Evolutionary conservation across 1,140 invertebrate species (phyloP).

Genomic region (Calliopsis andreniformis): DNA sequence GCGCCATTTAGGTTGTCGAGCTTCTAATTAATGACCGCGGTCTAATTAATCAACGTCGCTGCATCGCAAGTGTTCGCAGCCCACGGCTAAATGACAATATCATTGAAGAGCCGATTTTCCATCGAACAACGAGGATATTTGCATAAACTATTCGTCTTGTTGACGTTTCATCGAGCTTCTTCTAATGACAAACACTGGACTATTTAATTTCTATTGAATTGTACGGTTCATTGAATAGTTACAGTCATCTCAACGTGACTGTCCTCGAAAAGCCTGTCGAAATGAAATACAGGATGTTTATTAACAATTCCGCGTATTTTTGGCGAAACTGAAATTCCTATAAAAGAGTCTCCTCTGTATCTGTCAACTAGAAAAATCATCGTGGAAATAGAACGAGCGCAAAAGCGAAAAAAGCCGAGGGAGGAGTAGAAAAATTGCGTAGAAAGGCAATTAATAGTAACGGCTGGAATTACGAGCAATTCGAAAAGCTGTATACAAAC

Average conservation of each 20-base stretch:
- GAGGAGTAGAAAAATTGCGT: not conserved
- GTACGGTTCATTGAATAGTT: too few species aligned
- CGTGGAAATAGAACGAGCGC: not conserved
- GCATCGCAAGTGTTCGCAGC: not conserved
- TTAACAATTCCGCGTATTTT: too few species aligned
- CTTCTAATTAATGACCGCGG: conserved; percentile 34
- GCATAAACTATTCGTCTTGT: conserved; percentile 3
- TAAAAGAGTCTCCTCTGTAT: too few species aligned
- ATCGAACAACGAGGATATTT: not conserved
- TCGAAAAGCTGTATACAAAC: conserved; percentile 51
- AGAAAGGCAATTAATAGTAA: conserved; percentile 43
- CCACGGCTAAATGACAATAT: conserved; percentile 33
- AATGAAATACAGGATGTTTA: too few species aligned
- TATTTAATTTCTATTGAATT: too few species aligned
- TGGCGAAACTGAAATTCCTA: too few species aligned
- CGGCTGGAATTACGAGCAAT: conserved; percentile 42
- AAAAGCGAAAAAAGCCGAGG: too few species aligned
- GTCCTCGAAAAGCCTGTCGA: too few species aligned
- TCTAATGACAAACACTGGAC: too few species aligned
- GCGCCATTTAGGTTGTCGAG: conserved; percentile 30
- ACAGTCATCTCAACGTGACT: too few species aligned
- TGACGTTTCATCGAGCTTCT: too few species aligned
- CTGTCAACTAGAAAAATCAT: not conserved
- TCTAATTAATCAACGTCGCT: conserved; percentile 47
- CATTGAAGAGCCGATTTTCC: conserved; percentile 37